These are phyloP conservation scores for Cyprinodon tularosa DNA, from an alignment of 2,113 vertebrate species.

Conservation along the genomic window DNA sequence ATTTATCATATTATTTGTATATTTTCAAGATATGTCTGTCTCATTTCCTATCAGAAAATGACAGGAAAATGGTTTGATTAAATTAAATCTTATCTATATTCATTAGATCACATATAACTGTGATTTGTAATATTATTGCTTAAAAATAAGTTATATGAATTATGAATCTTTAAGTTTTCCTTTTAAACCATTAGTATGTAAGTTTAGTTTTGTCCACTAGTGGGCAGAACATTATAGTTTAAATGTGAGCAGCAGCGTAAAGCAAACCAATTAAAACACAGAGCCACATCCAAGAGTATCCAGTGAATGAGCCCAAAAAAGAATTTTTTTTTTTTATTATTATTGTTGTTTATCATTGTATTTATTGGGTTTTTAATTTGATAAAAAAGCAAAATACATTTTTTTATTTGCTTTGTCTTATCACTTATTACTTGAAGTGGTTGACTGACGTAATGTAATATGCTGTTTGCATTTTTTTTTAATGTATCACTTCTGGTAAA, in stretches of 20 bases:
- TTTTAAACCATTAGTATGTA: background rate
- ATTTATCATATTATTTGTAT: too few relatives aligned
- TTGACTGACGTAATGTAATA: too few relatives aligned
- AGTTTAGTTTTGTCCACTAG: slow-evolving; percentile 4
- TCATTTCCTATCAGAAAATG: background rate
- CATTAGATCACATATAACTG: background rate
- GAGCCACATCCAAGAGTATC: background rate
- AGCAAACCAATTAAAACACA: background rate
- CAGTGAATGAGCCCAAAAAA: too few relatives aligned
- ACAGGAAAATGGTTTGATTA: background rate
- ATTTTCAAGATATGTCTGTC: background rate
- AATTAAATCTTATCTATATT: background rate
- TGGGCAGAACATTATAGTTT: slow-evolving; percentile 12
- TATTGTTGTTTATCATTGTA: background rate
- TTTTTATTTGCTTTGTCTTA: too few relatives aligned
- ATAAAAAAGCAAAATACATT: background rate
- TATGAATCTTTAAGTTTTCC: background rate
- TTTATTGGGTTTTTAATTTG: background rate
- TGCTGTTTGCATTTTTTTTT: too few relatives aligned
- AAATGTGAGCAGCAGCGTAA: background rate
- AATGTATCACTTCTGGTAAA: background rate
- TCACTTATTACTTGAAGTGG: too few relatives aligned
- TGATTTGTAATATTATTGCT: too few relatives aligned
- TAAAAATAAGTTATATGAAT: background rate
- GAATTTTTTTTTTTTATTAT: too few relatives aligned